A percentile compares a stretch with the other conserved stretches of the same genome.
These are phyloP conservation scores for Loxodonta africana DNA, from an alignment of 2,113 vertebrate species.

Conservation along the genomic window DNA sequence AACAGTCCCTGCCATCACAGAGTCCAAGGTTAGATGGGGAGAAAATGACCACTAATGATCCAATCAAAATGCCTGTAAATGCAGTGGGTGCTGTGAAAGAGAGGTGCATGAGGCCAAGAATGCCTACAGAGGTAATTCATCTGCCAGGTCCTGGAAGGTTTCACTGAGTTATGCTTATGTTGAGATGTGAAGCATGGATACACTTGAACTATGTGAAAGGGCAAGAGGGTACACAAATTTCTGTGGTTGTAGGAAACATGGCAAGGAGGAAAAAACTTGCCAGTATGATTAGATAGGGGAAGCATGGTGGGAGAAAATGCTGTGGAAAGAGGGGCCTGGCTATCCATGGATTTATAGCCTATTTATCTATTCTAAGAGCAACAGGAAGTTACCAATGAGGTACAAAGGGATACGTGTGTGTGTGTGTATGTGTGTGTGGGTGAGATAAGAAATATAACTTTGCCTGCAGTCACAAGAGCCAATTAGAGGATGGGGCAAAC, in stretches of 20 bases:
- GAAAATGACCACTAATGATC: background rate
- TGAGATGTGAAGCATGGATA: background rate
- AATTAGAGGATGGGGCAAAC: background rate
- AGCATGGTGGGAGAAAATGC: background rate
- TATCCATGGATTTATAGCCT: background rate
- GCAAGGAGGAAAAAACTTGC: background rate
- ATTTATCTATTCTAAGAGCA: background rate
- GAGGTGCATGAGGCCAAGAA: background rate
- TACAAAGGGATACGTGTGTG: background rate
- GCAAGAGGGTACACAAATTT: background rate
- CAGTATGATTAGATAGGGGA: background rate
- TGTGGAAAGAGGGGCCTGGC: background rate
- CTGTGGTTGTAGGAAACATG: background rate
- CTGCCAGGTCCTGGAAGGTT: background rate
- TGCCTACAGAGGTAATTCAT: background rate
- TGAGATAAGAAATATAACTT: background rate
- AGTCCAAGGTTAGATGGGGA: background rate
- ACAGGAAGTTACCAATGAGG: background rate
- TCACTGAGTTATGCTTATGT: background rate
- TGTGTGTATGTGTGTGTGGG: too few relatives aligned
- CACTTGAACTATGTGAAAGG: background rate
- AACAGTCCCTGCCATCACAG: background rate
- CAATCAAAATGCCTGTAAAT: background rate
- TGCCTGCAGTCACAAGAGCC: background rate
- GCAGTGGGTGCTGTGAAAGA: background rate